These are phyloP conservation scores for Austrolebias charrua DNA, from an alignment of 2,797 vertebrate species.

Conservation along the genomic window DNA sequence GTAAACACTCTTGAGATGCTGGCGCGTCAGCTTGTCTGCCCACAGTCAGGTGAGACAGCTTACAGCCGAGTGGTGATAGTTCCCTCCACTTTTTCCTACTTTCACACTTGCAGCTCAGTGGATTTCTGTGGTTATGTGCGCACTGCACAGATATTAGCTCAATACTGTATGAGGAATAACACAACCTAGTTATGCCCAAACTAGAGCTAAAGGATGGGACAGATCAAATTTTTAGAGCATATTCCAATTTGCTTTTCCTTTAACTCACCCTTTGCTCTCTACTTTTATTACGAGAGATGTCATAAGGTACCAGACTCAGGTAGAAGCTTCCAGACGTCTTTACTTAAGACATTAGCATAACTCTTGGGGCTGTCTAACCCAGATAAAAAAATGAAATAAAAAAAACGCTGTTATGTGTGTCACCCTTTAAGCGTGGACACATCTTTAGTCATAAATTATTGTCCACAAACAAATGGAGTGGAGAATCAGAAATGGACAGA, in stretches of 20 bases:
- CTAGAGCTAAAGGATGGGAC: constrained; percentile 17
- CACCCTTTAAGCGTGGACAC: constrained; percentile 21
- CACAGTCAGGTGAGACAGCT: constrained; percentile 55
- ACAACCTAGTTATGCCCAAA: constrained; percentile 40
- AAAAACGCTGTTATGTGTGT: background rate
- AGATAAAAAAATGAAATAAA: constrained; percentile 2
- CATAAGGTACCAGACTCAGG: constrained; percentile 19
- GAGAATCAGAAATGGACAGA: constrained; percentile 28
- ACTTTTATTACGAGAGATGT: constrained; percentile 15
- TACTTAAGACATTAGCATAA: constrained; percentile 50
- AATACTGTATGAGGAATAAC: constrained; percentile 20
- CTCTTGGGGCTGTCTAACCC: constrained; percentile 41
- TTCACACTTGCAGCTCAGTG: background rate
- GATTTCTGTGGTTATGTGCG: constrained; percentile 5
- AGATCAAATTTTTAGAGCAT: constrained; percentile 10
- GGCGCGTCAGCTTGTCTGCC: constrained; percentile 42
- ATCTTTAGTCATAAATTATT: background rate
- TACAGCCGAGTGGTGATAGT: background rate
- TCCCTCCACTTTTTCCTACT: constrained; percentile 10
- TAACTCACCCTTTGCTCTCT: background rate
- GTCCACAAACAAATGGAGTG: constrained; percentile 27
- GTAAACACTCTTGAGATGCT: constrained; percentile 2
- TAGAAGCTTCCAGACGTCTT: constrained; percentile 18
- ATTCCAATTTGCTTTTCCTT: constrained; percentile 28
- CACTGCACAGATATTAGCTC: constrained; percentile 3